phyloP scores from a whole-genome alignment of 2,797 vertebrate genomes.

The Pelodytes ibericus region DNA sequence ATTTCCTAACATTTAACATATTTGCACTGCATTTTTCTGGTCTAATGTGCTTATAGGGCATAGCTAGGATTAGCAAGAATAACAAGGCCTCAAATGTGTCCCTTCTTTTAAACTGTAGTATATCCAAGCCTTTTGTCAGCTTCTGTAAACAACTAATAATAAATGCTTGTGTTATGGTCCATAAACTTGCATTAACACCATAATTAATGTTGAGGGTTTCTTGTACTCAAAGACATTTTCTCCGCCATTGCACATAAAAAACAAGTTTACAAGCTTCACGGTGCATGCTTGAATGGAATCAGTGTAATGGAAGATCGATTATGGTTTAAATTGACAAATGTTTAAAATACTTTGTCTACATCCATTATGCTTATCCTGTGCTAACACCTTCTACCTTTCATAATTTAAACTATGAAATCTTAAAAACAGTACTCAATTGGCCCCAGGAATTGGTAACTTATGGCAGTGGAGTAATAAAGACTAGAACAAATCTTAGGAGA shows the following conservation, averaged over 20 bases:
- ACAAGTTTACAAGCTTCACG: slow-evolving; percentile 9
- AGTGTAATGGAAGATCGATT: slow-evolving; percentile 4
- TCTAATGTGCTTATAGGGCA: background rate
- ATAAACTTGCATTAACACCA: background rate
- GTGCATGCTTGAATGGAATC: slow-evolving; percentile 1
- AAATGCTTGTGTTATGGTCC: background rate
- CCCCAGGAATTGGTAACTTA: background rate
- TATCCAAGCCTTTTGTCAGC: background rate
- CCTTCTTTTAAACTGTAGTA: background rate
- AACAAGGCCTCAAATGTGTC: background rate
- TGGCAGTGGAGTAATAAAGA: too few species aligned
- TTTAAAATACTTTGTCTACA: background rate
- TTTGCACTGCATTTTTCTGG: background rate
- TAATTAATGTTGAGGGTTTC: slow-evolving; percentile 7
- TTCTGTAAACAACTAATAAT: background rate
- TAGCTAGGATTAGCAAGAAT: background rate
- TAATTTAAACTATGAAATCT: background rate
- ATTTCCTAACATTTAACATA: background rate
- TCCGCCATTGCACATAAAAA: background rate
- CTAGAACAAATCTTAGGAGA: too few species aligned
- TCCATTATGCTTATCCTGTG: background rate
- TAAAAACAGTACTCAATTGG: background rate
- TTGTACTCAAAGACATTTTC: background rate
- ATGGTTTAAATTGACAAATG: slow-evolving; percentile 8
- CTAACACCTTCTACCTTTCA: background rate